Percentiles rank a stretch among this genome's conserved stretches.
Conservation (phyloP, 2,888 invertebrate genomes). For the Glaucopsyche alexis region DNA sequence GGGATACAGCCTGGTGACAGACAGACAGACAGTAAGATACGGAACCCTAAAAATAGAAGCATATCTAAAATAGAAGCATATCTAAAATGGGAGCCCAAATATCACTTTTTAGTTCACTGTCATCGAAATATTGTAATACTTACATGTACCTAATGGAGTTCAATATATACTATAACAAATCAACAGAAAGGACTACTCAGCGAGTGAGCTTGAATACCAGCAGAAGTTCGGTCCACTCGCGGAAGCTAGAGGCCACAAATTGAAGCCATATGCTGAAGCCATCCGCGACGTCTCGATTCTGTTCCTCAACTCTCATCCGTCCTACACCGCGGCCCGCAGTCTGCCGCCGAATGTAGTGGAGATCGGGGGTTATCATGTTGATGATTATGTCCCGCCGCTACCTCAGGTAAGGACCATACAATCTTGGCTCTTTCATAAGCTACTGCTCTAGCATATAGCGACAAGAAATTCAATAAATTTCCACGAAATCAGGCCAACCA, state of each 20-base stretch:
- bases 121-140: too few relatives aligned
- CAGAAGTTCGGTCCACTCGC: constrained; percentile 48
- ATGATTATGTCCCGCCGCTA: constrained; percentile 46
- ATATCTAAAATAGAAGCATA: too few relatives aligned
- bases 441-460: too few relatives aligned
- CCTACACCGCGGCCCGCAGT: constrained; percentile 46
- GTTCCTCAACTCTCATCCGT: constrained; percentile 55
- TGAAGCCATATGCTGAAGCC: constrained; percentile 47
- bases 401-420: constrained; percentile 51
- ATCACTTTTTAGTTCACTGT: too few relatives aligned
- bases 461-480: too few relatives aligned
- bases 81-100: too few relatives aligned
- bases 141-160: too few relatives aligned
- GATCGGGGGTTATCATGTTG: constrained; percentile 57
- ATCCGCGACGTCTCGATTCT: constrained; percentile 51
- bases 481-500: too few relatives aligned
- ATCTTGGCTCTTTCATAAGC: background rate
- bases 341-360: constrained; percentile 56
- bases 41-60: too few relatives aligned
- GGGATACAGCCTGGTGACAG: too few relatives aligned
- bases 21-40: too few relatives aligned
- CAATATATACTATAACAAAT: too few relatives aligned
- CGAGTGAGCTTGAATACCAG: constrained; percentile 41
- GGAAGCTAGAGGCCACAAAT: constrained; percentile 45
- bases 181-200: background rate